phyloP scores from a whole-genome alignment of 2,797 vertebrate species.

The Cyprinodon diabolis region DNA sequence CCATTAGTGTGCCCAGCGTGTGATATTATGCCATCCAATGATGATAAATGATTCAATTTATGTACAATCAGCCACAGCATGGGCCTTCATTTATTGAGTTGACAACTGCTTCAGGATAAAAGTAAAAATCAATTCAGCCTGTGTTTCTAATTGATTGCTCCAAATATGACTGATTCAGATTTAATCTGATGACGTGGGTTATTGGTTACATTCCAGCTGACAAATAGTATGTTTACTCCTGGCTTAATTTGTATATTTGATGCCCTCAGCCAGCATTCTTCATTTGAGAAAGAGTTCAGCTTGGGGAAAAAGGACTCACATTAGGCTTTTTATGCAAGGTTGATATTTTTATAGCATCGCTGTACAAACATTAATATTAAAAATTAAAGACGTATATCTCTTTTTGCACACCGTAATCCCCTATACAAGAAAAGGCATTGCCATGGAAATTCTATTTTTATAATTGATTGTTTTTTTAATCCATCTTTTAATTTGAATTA shows the following conservation, averaged over 20 bases:
- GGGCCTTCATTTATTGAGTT: not conserved
- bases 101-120: slow-evolving; percentile 11
- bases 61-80: slow-evolving; percentile 31
- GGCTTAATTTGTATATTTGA: not conserved
- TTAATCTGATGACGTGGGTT: slow-evolving; percentile 8
- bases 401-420: not conserved
- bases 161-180: slow-evolving; percentile 19
- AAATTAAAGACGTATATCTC: not conserved
- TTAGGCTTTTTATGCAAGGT: not conserved
- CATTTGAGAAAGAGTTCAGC: not conserved
- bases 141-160: slow-evolving; percentile 13
- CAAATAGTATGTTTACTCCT: slow-evolving; percentile 16
- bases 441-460: not conserved
- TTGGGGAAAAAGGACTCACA: not conserved
- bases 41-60: slow-evolving; percentile 52
- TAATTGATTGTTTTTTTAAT: too few relatives aligned
- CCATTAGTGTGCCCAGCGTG: slow-evolving; percentile 33
- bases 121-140: slow-evolving; percentile 9
- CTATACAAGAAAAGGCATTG: not conserved
- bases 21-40: slow-evolving; percentile 27
- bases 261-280: not conserved
- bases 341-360: not conserved
- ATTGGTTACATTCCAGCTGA: slow-evolving; percentile 6
- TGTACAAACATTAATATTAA: not conserved
- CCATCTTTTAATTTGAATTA: not conserved